phyloP scores from a whole-genome alignment of 2,113 vertebrate species.

The Lophochroa leadbeateri region DNA sequence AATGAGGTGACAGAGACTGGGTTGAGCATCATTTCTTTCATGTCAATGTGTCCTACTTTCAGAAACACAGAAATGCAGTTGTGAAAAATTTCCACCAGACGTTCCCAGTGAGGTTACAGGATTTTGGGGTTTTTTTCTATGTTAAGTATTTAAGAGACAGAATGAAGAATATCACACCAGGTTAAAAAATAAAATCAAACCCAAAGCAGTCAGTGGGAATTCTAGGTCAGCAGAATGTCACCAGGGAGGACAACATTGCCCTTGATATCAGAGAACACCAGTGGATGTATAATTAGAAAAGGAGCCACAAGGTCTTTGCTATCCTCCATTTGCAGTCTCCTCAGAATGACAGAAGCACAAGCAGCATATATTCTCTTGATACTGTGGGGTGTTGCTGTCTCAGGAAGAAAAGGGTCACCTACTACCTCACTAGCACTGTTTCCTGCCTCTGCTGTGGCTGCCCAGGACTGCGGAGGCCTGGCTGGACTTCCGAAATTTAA shows the following conservation, averaged over 20 bases:
- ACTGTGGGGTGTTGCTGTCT: background rate
- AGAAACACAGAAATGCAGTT: constrained; percentile 20
- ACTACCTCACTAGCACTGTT: background rate
- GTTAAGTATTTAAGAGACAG: background rate
- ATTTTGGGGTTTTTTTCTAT: background rate
- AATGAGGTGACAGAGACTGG: constrained; percentile 53
- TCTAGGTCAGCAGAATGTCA: background rate
- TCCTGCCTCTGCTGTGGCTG: constrained; percentile 28
- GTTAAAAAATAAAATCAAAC: background rate
- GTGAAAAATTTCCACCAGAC: constrained; percentile 25
- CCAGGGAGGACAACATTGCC: background rate
- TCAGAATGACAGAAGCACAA: background rate
- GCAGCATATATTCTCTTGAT: background rate
- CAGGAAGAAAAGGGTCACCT: constrained; percentile 45
- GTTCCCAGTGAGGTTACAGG: background rate
- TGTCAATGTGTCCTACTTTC: background rate
- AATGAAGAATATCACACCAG: background rate
- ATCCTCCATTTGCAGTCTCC: background rate
- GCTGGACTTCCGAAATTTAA: constrained; percentile 23
- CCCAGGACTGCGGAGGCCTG: background rate
- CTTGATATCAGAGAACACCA: background rate
- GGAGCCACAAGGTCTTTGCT: background rate
- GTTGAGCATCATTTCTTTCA: constrained; percentile 54
- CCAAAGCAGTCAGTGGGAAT: background rate
- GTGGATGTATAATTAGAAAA: background rate